Evolutionary conservation across 1,140 invertebrate species (phyloP).

Genomic region (Neoseiulus cucumeris): DNA sequence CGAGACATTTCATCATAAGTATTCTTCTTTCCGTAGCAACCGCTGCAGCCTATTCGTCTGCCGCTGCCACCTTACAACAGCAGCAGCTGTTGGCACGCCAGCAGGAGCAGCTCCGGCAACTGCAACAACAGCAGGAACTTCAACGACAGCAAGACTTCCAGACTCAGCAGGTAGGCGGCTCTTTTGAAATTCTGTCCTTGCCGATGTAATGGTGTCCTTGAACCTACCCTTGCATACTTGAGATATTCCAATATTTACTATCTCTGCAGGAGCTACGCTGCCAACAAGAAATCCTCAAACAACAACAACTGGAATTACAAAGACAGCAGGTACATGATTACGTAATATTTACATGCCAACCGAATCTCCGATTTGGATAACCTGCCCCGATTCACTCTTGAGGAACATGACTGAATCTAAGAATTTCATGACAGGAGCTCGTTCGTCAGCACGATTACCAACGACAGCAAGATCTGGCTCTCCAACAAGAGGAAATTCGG

Average conservation of each 20-base stretch:
- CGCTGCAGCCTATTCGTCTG: too few species aligned
- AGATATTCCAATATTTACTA: not conserved
- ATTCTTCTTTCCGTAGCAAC: too few species aligned
- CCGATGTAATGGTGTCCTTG: too few species aligned
- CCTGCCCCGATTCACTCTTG: too few species aligned
- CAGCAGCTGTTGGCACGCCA: not conserved
- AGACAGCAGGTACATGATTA: not conserved
- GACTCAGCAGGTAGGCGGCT: not conserved
- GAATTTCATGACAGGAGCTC: not conserved
- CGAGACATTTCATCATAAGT: too few species aligned
- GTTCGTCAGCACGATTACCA: not conserved
- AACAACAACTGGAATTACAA: conserved; percentile 7
- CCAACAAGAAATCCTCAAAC: conserved; percentile 7
- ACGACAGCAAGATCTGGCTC: not conserved
- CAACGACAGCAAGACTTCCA: not conserved
- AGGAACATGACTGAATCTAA: too few species aligned
- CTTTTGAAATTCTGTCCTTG: too few species aligned
- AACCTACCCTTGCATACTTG: too few species aligned
- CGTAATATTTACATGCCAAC: too few species aligned
- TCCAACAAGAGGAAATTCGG: not conserved
- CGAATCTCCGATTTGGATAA: too few species aligned
- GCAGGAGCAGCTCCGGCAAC: conserved; percentile 3
- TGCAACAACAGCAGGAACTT: conserved; percentile 5
- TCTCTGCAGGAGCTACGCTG: not conserved
- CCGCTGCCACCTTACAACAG: not conserved